These are phyloP conservation scores for Bucorvus abyssinicus DNA, from an alignment of 2,797 vertebrate genomes.

Conservation along the genomic window DNA sequence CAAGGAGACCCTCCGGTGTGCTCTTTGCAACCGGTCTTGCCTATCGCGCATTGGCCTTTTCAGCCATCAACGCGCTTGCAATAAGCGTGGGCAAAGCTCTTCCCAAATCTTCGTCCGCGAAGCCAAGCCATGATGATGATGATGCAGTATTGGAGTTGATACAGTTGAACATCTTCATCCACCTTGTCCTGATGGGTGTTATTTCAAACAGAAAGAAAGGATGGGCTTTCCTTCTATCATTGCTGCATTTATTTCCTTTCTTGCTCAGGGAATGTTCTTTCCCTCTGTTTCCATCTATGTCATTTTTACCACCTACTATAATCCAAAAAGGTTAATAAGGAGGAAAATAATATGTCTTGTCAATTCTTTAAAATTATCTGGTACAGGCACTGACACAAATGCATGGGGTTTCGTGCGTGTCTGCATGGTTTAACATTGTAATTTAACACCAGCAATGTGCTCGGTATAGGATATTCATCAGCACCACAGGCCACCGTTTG, in stretches of 20 bases:
- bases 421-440: neutral
- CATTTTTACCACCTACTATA: neutral
- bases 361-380: neutral
- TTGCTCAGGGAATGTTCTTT: neutral
- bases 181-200: neutral
- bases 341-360: neutral
- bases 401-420: rapidly evolving
- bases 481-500: neutral
- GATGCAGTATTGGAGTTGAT: neutral
- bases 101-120: no score
- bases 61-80: no score
- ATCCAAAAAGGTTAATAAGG: neutral
- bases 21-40: no score
- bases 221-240: neutral
- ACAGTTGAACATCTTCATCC: neutral
- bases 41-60: no score
- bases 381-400: neutral
- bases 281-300: neutral
- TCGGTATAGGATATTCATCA: neutral
- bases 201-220: neutral
- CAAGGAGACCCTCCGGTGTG: no score
- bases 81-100: no score
- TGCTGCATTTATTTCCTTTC: neutral
- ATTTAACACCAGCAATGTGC: neutral
- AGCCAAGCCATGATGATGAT: no score